These are phyloP conservation scores for Magallana nippona DNA, from an alignment of 2,888 invertebrate species.

Conservation along the genomic window DNA sequence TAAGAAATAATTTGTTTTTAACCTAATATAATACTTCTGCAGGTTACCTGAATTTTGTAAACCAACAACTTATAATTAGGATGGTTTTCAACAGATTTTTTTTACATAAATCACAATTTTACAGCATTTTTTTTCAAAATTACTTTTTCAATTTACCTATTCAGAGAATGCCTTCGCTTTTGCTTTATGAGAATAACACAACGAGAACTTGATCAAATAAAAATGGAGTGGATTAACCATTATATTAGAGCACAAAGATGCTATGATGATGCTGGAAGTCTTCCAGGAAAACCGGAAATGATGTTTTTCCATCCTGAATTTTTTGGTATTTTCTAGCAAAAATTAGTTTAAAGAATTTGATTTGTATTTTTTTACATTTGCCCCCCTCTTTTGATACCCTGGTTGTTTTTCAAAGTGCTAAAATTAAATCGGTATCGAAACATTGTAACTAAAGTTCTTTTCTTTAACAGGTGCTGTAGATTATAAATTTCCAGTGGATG, in stretches of 20 bases:
- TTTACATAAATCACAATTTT: not conserved
- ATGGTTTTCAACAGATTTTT: not conserved
- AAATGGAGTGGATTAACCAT: slow-evolving; percentile 47
- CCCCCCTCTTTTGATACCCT: not conserved
- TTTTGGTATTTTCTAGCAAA: slow-evolving; percentile 36
- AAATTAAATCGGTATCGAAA: not conserved
- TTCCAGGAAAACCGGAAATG: slow-evolving; percentile 47
- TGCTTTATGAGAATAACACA: slow-evolving; percentile 48
- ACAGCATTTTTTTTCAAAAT: not conserved
- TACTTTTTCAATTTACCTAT: not conserved
- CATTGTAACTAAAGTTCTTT: not conserved
- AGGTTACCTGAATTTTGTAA: not conserved
- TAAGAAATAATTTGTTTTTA: not conserved
- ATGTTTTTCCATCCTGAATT: slow-evolving; percentile 43
- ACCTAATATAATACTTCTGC: not conserved
- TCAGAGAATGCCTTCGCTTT: slow-evolving; percentile 47
- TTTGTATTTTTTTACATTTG: not conserved
- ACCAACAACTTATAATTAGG: not conserved
- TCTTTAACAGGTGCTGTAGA: not conserved
- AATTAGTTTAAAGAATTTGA: not conserved
- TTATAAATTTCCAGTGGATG: slow-evolving; percentile 6
- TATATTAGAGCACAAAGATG: slow-evolving; percentile 40
- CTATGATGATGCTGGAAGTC: slow-evolving; percentile 24
- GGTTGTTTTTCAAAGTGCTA: slow-evolving; percentile 10
- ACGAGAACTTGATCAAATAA: slow-evolving; percentile 42